Percentiles rank a stretch among this genome's conserved stretches.
Conservation (phyloP, 2,888 invertebrate genomes). For the Stenichneumon culpator region DNA sequence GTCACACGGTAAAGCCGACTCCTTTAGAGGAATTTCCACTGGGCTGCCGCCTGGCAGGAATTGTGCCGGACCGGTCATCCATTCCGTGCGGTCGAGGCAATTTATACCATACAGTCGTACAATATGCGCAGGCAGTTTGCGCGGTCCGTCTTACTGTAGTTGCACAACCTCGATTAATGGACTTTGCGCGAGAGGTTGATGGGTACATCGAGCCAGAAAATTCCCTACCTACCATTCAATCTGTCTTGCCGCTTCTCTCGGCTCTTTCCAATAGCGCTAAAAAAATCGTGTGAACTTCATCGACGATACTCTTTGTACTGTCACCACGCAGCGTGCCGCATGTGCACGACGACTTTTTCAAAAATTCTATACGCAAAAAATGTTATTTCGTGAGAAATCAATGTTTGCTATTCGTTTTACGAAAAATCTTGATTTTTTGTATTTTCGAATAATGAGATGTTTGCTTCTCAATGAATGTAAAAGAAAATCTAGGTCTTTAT, state of each 20-base stretch:
- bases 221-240: not conserved
- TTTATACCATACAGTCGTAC: not conserved
- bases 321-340: no score
- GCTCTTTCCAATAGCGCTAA: not conserved
- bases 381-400: not conserved
- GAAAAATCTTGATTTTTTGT: not conserved
- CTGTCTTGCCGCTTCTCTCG: not conserved
- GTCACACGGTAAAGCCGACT: not conserved
- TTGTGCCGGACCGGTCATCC: not conserved
- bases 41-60: not conserved
- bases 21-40: not conserved
- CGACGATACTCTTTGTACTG: not conserved
- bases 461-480: not conserved
- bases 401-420: not conserved
- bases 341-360: no score
- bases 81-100: not conserved
- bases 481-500: not conserved
- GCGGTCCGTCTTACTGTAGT: not conserved
- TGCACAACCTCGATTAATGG: not conserved
- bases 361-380: no score
- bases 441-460: not conserved
- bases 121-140: not conserved
- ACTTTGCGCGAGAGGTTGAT: not conserved
- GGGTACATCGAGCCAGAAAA: slow-evolving; percentile 1
- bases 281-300: not conserved